Conservation (phyloP, 1,140 invertebrate species). For the Orchestia grillus region DNA sequence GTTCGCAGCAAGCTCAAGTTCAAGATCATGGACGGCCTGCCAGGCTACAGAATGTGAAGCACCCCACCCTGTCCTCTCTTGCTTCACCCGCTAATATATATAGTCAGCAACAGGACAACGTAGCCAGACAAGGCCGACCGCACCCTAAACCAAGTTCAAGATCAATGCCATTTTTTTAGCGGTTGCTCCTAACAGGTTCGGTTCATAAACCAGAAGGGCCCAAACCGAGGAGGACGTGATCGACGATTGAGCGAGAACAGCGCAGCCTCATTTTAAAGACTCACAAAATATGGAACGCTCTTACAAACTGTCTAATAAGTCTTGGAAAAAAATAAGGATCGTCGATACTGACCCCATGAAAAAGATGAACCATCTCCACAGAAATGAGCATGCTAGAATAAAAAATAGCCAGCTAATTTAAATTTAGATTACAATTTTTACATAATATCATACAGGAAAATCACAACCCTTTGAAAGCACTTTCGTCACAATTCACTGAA, state of each 20-base stretch:
- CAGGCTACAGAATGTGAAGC: neutral
- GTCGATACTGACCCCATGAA: neutral
- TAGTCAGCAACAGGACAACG: neutral
- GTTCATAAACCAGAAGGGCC: neutral
- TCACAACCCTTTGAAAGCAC: neutral
- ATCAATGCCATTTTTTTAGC: neutral
- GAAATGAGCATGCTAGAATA: neutral
- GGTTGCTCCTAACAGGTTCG: neutral
- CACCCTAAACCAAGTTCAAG: neutral
- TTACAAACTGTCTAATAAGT: neutral
- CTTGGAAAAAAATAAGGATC: no score
- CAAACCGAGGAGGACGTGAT: neutral
- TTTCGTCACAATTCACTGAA: neutral
- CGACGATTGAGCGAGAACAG: neutral
- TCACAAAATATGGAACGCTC: neutral
- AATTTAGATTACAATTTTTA: neutral
- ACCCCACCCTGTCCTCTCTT: neutral
- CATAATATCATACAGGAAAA: neutral
- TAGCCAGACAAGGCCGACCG: neutral
- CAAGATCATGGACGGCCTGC: neutral
- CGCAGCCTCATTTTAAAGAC: neutral
- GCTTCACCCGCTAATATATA: neutral
- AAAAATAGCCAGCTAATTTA: neutral
- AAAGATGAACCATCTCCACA: neutral
- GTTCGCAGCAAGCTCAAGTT: neutral